phyloP scores from a whole-genome alignment of 2,113 vertebrate genomes.

The Tursiops truncatus region DNA sequence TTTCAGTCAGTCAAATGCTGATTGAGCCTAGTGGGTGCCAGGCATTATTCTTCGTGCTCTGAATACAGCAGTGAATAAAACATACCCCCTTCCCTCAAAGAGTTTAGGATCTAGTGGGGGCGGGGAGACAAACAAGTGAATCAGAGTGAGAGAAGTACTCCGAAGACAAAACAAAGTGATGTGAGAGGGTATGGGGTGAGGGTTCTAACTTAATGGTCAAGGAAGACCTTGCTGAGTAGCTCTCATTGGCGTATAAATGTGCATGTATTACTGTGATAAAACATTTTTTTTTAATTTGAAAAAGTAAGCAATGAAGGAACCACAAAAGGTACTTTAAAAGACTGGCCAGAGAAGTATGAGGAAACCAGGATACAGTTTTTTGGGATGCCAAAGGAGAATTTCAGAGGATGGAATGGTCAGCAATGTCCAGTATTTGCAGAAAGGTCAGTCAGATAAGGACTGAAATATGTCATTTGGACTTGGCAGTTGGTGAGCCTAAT shows the following conservation, averaged over 20 bases:
- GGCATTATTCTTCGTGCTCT: background rate
- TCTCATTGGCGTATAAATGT: background rate
- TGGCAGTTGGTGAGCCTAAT: background rate
- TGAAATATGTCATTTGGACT: conserved; percentile 41
- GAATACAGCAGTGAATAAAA: conserved; percentile 9
- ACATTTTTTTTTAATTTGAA: background rate
- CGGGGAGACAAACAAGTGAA: background rate
- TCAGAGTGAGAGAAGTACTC: background rate
- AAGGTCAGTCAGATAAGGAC: background rate
- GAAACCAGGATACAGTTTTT: background rate
- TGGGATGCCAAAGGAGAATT: background rate
- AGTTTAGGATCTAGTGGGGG: background rate
- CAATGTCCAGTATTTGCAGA: background rate
- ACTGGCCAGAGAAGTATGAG: background rate
- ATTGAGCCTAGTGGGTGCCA: background rate
- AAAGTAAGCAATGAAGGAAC: background rate
- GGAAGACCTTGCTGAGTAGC: background rate
- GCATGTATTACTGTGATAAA: background rate
- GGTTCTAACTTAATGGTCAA: background rate
- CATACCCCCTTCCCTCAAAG: background rate
- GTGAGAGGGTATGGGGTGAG: background rate
- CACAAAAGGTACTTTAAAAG: background rate
- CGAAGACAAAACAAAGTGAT: background rate
- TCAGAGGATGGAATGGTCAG: background rate
- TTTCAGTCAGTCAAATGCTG: conserved; percentile 3